These are phyloP conservation scores for Holacanthus passer DNA, from an alignment of 2,113 vertebrate species.

Conservation along the genomic window DNA sequence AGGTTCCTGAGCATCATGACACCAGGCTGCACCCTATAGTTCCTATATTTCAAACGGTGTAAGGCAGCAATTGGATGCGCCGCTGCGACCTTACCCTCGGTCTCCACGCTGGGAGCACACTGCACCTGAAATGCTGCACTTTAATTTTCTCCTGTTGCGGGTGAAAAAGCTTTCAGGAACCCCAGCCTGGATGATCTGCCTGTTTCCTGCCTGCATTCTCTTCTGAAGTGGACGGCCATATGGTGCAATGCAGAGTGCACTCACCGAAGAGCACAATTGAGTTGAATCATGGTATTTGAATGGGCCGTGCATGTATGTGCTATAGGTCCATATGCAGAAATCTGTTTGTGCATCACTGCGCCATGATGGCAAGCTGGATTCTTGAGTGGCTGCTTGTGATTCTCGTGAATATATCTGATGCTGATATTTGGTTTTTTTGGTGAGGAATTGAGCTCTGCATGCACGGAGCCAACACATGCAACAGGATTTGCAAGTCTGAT, in stretches of 20 bases:
- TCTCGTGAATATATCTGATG: background rate
- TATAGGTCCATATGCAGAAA: background rate
- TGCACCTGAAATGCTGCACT: background rate
- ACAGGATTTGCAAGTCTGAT: background rate
- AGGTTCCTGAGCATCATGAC: conserved; percentile 5
- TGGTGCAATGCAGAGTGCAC: conserved; percentile 25
- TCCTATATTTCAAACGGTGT: conserved; percentile 6
- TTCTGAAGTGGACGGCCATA: conserved; percentile 19
- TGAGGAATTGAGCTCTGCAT: background rate
- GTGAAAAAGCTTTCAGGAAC: conserved; percentile 4
- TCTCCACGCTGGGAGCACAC: background rate
- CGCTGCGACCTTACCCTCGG: conserved; percentile 14
- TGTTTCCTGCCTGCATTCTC: conserved; percentile 32
- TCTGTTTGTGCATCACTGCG: background rate
- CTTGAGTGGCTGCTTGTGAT: background rate
- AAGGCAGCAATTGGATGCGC: conserved; percentile 10
- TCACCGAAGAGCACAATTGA: background rate
- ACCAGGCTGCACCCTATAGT: background rate
- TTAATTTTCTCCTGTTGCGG: background rate
- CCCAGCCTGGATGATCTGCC: conserved; percentile 30
- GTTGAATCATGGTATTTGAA: background rate
- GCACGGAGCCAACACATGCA: background rate
- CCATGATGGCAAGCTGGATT: background rate
- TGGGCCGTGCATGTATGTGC: no score
- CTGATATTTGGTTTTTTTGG: background rate